Percentiles rank a stretch among this genome's conserved stretches.
Evolutionary conservation across 2,113 vertebrate genomes (phyloP).

Genomic region (Tachuris rubrigastra): DNA sequence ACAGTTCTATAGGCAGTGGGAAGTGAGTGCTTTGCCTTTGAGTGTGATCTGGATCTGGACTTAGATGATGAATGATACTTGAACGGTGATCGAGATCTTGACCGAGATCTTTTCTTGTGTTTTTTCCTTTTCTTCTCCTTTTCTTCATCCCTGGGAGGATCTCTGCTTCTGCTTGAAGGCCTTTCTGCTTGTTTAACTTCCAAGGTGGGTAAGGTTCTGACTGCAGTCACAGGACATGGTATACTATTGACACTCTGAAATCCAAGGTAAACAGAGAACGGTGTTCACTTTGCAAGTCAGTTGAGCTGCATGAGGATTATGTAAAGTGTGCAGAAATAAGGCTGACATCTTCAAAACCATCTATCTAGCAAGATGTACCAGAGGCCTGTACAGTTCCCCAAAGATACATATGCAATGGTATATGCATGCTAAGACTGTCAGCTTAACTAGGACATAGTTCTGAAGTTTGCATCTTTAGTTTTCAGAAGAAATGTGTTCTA

Average conservation of each 20-base stretch:
- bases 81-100: slow-evolving; percentile 82
- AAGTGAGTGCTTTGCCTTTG: slow-evolving; percentile 89
- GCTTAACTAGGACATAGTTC: background rate
- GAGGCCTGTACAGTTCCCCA: background rate
- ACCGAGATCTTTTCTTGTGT: slow-evolving; percentile 87
- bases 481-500: background rate
- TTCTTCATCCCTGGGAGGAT: slow-evolving; percentile 75
- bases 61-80: slow-evolving; percentile 76
- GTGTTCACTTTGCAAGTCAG: background rate
- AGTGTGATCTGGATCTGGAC: slow-evolving; percentile 76
- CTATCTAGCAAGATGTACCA: background rate
- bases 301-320: background rate
- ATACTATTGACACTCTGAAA: slow-evolving; percentile 61
- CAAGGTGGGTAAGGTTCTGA: slow-evolving; percentile 55
- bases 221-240: slow-evolving; percentile 61
- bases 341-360: background rate
- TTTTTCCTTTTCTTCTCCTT: slow-evolving; percentile 94
- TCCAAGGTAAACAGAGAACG: background rate
- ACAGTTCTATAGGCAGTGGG: slow-evolving; percentile 92
- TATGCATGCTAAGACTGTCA: background rate
- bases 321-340: background rate
- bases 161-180: slow-evolving; percentile 69
- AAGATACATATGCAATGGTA: background rate
- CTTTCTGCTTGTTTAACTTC: slow-evolving; percentile 69
- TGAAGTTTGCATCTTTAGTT: background rate